Conservation (phyloP, 37 sponge, comb jelly and placozoan genomes). For the Oopsacas minuta region DNA sequence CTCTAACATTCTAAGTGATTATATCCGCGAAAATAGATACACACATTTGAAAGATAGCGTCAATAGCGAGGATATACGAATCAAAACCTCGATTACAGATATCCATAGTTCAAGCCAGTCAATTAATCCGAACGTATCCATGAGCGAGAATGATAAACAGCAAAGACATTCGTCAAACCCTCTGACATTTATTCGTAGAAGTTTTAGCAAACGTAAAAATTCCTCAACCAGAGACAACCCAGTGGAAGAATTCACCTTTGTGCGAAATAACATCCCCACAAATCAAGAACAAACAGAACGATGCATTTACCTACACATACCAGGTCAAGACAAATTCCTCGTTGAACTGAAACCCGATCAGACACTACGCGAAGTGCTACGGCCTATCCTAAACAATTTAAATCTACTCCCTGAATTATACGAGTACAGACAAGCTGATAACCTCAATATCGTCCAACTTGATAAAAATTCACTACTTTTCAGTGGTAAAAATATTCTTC, state of each 20-base stretch:
- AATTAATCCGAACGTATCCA: background rate
- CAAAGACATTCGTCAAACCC: background rate
- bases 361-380: background rate
- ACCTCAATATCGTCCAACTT: background rate
- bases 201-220: background rate
- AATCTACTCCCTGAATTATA: background rate
- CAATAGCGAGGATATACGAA: background rate
- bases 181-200: background rate
- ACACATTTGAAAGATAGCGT: background rate
- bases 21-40: background rate
- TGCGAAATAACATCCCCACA: background rate
- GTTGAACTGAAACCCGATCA: background rate
- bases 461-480: background rate
- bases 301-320: background rate
- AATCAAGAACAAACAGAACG: background rate
- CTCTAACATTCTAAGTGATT: background rate
- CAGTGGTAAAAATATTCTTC: background rate
- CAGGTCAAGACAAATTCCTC: background rate
- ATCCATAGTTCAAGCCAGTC: background rate
- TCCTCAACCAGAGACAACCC: background rate
- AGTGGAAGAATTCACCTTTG: background rate
- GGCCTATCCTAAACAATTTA: background rate
- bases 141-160: background rate
- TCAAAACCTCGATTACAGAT: background rate
- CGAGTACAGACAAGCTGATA: slow-evolving; percentile 14